These are phyloP conservation scores for Toxotes chatareus DNA, from an alignment of 2,113 vertebrate genomes.

Conservation along the genomic window DNA sequence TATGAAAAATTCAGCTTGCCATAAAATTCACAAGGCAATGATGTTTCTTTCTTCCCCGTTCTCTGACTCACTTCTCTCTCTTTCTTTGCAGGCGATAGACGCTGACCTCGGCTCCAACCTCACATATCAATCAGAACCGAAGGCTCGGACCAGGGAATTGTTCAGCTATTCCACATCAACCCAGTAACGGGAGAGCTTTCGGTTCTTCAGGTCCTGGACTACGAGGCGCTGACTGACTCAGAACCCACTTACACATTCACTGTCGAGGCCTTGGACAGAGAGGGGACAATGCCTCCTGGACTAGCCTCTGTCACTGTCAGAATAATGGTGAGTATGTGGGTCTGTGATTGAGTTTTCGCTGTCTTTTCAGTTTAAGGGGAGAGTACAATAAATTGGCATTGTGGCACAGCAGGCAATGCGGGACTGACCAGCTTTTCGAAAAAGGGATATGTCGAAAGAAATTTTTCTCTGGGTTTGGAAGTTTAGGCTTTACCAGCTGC, in stretches of 20 bases:
- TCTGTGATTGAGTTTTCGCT: background rate
- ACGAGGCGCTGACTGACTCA: slow-evolving; percentile 86
- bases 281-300: slow-evolving; percentile 93
- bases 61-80: slow-evolving; percentile 7
- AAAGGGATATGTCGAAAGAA: background rate
- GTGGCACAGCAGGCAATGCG: background rate
- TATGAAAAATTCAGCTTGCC: slow-evolving; percentile 36
- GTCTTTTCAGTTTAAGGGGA: background rate
- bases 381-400: background rate
- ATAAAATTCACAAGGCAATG: slow-evolving; percentile 13
- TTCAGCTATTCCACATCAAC: slow-evolving; percentile 87
- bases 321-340: slow-evolving; percentile 68
- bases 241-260: slow-evolving; percentile 89
- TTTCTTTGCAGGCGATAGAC: slow-evolving; percentile 88
- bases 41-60: slow-evolving; percentile 7
- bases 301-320: slow-evolving; percentile 72
- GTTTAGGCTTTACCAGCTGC: background rate
- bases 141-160: slow-evolving; percentile 74
- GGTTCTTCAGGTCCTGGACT: slow-evolving; percentile 89
- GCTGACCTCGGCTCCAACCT: slow-evolving; percentile 90
- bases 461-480: background rate
- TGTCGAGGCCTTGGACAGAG: slow-evolving; percentile 90
- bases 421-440: background rate
- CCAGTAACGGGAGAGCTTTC: slow-evolving; percentile 89
- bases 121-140: slow-evolving; percentile 90